Evolutionary conservation across 2,888 invertebrate genomes (phyloP).

Genomic region (Cyclophora albipunctata): DNA sequence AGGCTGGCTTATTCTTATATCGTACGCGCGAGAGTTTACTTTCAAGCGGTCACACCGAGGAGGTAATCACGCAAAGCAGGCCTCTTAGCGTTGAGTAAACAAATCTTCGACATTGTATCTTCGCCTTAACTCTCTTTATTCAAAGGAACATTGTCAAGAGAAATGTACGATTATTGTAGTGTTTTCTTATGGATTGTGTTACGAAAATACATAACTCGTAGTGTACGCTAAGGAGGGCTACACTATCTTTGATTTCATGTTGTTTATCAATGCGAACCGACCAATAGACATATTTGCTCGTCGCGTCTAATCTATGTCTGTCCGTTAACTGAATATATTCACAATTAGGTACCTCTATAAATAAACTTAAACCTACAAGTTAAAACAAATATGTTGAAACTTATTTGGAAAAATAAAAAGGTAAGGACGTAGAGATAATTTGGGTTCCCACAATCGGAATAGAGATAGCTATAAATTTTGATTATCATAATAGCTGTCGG

Average conservation of each 20-base stretch:
- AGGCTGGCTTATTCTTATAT: conserved; percentile 40
- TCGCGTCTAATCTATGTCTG: conserved; percentile 45
- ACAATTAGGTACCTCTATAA: conserved; percentile 26
- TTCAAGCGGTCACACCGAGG: conserved; percentile 32
- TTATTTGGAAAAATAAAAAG: background rate
- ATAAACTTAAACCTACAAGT: background rate
- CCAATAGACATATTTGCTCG: conserved; percentile 59
- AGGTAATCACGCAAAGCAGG: conserved; percentile 59
- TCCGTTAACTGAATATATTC: conserved; percentile 39
- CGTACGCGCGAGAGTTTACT: conserved; percentile 44
- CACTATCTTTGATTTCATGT: conserved; percentile 63
- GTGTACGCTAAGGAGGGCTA: conserved; percentile 52
- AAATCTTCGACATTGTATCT: conserved; percentile 73
- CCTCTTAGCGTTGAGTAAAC: conserved; percentile 62
- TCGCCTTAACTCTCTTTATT: conserved; percentile 69
- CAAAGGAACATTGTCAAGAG: conserved; percentile 72
- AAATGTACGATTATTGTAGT: conserved; percentile 71
- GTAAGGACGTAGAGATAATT: conserved; percentile 10
- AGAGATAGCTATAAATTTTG: conserved; percentile 50
- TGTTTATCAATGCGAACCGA: conserved; percentile 63
- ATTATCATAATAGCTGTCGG: conserved; percentile 53
- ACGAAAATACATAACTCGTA: conserved; percentile 65
- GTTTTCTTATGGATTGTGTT: conserved; percentile 69
- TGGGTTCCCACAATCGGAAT: conserved; percentile 42
- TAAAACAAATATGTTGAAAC: conserved; percentile 12